A percentile compares a stretch with the other conserved stretches of the same genome.
phyloP scores from a whole-genome alignment of 1,140 invertebrate genomes.

The Drosophila parabipectinata region DNA sequence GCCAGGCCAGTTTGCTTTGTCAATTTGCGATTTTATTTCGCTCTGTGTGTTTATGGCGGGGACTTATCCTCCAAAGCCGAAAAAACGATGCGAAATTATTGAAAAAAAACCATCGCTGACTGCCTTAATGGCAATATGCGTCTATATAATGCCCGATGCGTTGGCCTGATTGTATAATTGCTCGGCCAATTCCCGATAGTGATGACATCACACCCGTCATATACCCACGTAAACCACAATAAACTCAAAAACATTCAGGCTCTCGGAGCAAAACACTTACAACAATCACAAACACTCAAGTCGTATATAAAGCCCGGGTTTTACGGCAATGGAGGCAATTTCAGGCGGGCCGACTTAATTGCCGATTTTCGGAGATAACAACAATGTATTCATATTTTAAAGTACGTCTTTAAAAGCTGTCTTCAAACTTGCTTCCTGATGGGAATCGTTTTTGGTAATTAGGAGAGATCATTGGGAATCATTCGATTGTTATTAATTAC shows the following conservation, averaged over 20 bases:
- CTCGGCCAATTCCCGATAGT: constrained; percentile 43
- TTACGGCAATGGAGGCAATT: not conserved
- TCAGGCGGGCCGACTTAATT: not conserved
- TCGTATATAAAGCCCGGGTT: not conserved
- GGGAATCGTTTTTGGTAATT: too few species aligned
- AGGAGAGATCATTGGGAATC: too few species aligned
- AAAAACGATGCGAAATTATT: not conserved
- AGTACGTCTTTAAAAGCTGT: too few species aligned
- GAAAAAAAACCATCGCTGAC: constrained; percentile 23
- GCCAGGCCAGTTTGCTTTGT: constrained; percentile 34
- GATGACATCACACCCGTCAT: constrained; percentile 53
- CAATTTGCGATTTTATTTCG: constrained; percentile 43
- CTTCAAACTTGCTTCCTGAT: too few species aligned
- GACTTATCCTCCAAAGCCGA: constrained; percentile 23
- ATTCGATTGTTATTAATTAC: too few species aligned
- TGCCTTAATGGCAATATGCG: constrained; percentile 19
- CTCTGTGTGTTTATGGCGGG: not conserved
- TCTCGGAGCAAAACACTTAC: too few species aligned
- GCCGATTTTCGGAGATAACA: not conserved
- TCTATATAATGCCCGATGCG: constrained; percentile 6
- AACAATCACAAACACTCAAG: not conserved
- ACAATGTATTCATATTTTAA: not conserved
- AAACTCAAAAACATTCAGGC: not conserved
- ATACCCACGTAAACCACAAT: not conserved
- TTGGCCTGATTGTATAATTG: constrained; percentile 55